Conservation (phyloP, 2,797 vertebrate species). For the Pseudocheirus occidentalis region DNA sequence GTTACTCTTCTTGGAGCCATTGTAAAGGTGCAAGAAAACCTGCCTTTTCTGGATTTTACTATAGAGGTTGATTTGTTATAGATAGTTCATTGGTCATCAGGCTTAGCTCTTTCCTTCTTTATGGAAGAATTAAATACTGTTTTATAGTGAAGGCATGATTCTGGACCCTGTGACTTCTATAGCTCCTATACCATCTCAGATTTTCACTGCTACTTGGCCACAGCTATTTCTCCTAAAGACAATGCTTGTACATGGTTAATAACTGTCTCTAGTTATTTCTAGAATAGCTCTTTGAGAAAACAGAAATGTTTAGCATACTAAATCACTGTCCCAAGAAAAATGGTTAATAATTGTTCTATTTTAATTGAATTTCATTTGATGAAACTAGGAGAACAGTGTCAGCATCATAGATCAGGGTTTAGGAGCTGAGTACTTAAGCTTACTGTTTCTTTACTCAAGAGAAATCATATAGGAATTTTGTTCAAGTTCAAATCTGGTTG, state of each 20-base stretch:
- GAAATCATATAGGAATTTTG: neutral
- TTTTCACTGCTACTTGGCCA: neutral
- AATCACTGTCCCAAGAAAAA: neutral
- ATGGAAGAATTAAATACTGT: constrained; percentile 12
- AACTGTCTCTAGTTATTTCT: neutral
- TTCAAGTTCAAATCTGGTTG: neutral
- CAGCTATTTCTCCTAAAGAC: neutral
- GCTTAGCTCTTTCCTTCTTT: constrained; percentile 31
- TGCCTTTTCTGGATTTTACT: neutral
- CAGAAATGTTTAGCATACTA: neutral
- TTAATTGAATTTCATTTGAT: neutral
- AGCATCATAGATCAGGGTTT: neutral
- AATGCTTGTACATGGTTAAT: neutral
- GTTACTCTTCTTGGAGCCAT: neutral
- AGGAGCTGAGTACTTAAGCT: neutral
- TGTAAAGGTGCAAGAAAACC: neutral
- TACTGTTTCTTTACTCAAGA: neutral
- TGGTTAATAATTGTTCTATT: neutral
- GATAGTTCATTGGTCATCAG: constrained; percentile 24
- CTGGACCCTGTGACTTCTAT: neutral
- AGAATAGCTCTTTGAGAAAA: neutral
- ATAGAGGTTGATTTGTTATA: neutral
- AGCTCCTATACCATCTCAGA: neutral
- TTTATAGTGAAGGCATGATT: neutral
- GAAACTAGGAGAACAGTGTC: neutral